These are phyloP conservation scores for Ommatoiulus sabulosus DNA, from an alignment of 2,888 invertebrate genomes.

Conservation along the genomic window DNA sequence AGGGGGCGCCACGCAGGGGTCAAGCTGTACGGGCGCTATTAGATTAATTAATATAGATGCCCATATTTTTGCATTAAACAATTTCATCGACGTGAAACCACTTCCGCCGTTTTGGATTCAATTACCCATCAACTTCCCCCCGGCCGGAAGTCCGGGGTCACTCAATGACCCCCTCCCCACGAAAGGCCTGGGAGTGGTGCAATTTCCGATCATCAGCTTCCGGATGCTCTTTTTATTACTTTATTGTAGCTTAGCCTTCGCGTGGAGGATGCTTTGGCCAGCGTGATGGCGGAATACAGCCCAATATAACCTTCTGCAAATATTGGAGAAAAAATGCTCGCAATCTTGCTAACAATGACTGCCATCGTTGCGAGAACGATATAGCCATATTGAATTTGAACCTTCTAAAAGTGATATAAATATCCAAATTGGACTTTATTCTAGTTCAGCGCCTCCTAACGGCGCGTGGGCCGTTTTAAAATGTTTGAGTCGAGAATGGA, in stretches of 20 bases:
- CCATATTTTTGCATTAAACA: neutral
- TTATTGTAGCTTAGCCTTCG: conserved; percentile 3
- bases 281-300: neutral
- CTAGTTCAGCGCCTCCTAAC: too few relatives aligned
- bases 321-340: neutral
- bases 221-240: conserved; percentile 1
- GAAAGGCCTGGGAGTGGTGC: neutral
- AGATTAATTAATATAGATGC: neutral
- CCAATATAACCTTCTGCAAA: conserved; percentile 25
- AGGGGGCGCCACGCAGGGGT: neutral
- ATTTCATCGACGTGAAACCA: neutral
- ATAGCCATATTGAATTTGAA: too few relatives aligned
- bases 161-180: neutral
- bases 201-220: conserved; percentile 39
- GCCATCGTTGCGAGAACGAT: too few relatives aligned
- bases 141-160: conserved; percentile 4
- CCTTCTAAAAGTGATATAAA: too few relatives aligned
- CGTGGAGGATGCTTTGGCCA: neutral
- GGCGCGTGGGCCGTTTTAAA: too few relatives aligned
- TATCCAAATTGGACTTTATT: too few relatives aligned
- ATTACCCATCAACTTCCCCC: neutral
- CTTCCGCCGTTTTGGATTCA: neutral
- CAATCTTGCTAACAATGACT: neutral
- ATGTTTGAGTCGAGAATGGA: too few relatives aligned
- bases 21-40: neutral